Evolutionary conservation across 1,140 invertebrate genomes (phyloP).

Genomic region (Asobara japonica): DNA sequence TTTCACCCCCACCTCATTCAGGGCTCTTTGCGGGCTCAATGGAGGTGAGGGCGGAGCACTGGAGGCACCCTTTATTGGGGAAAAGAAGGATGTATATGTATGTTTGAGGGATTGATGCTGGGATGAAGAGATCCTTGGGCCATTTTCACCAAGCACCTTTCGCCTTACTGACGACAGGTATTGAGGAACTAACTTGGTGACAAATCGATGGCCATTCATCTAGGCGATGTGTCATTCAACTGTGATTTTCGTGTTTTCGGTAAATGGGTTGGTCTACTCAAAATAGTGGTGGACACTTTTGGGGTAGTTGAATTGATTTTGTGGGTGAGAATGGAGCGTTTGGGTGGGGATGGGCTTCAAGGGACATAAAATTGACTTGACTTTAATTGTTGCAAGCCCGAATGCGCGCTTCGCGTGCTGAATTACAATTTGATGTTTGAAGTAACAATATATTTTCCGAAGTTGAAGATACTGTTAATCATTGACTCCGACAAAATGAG

Average conservation of each 20-base stretch:
- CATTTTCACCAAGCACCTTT: neutral
- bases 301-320: neutral
- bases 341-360: neutral
- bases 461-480: too few relatives aligned
- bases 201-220: slow-evolving; percentile 54
- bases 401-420: too few relatives aligned
- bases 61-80: slow-evolving; percentile 6
- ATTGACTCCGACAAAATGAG: too few relatives aligned
- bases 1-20: slow-evolving; percentile 31
- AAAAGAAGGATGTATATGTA: slow-evolving; percentile 21
- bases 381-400: too few relatives aligned
- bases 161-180: slow-evolving; percentile 22
- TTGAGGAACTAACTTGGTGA: slow-evolving; percentile 41
- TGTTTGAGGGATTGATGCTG: neutral
- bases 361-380: too few relatives aligned
- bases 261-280: slow-evolving; percentile 48
- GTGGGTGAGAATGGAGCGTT: neutral
- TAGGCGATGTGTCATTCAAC: slow-evolving; percentile 41
- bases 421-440: too few relatives aligned
- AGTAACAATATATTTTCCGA: too few relatives aligned
- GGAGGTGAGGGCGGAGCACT: slow-evolving; percentile 31
- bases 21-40: slow-evolving; percentile 2
- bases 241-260: slow-evolving; percentile 46
- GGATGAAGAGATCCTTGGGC: neutral
- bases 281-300: slow-evolving; percentile 40